Evolutionary conservation across 1,140 invertebrate species (phyloP), one percentile per base, ranked within the genome.

Genomic region (Adoxophyes honmai): DNA sequence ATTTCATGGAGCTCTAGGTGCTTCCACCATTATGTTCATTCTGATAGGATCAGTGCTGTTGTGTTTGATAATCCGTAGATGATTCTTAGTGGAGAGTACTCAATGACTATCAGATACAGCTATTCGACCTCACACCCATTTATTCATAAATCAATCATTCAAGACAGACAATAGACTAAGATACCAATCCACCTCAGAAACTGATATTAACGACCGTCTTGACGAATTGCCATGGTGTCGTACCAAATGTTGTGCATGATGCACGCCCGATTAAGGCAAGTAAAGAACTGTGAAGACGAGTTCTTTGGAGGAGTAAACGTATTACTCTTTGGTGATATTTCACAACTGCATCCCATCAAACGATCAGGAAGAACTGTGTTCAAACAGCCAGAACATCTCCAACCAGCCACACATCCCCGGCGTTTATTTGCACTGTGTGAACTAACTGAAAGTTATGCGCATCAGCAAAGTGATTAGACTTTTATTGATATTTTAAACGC

Each of bases 201-300:
- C n/a, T n/a, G n/a, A n/a, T n/a, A n/a, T n/a, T n/a, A n/a, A n/a
- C n/a, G n/a, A n/a, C n/a, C n/a, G n/a, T n/a, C n/a, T n/a, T n/a
- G n/a, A n/a, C 59, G 82, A 87, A 80, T 88, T 63, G 86, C 73
- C 42, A 81, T 81, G 76, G 70, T 83, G 4, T 63, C 76, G 0
- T 81, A 77, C 59, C 65, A 80, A 38, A 85, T 78, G 68, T 42
- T 86, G 7, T 79, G 79, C 42, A 81, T 74, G 66, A 85, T 88
- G 21, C 73, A 86, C 37, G 37, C 37, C 37, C 14, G 37, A 39
- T 39, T 39, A 39, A 39, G 14, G 37, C 13, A 44, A 44, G 78
- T 28, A 78, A 74, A 59, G 60, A 60, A n/a, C 21, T 52, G 35
- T 28, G 36, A 66, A n/a, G 39, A 64, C 39, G 38, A 62, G 7